A percentile compares a stretch with the other conserved stretches of the same genome.
Conservation (phyloP, 1,140 invertebrate species). For the Anoplolepis gracilipes region DNA sequence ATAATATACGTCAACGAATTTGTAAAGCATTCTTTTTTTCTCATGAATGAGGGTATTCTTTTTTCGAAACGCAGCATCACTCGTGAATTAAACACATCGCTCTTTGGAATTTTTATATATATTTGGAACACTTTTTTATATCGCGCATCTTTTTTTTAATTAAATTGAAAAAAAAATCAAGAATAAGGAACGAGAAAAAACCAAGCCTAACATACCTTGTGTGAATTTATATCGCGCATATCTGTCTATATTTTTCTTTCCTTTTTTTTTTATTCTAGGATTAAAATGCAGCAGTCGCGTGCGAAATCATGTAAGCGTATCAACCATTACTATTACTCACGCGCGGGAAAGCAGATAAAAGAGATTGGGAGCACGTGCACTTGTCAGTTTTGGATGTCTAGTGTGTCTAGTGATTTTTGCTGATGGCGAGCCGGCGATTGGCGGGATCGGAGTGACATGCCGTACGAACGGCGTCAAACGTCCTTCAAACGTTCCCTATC, state of each 20-base stretch:
- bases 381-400: neutral
- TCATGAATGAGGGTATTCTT: neutral
- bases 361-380: neutral
- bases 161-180: no score
- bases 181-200: no score
- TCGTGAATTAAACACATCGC: neutral
- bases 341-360: neutral
- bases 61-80: neutral
- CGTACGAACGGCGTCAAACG: constrained; percentile 54
- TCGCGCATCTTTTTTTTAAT: no score
- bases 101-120: no score
- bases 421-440: constrained; percentile 9
- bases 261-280: neutral
- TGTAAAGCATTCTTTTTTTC: neutral
- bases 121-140: no score
- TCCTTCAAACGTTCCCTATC: constrained; percentile 80
- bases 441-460: constrained; percentile 61
- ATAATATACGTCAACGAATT: no score
- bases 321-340: no score
- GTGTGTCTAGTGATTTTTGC: constrained; percentile 29
- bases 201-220: no score
- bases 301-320: no score
- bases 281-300: no score
- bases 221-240: no score
- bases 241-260: neutral